Conservation (phyloP, 2,113 vertebrate genomes). For the Addax nasomaculatus region DNA sequence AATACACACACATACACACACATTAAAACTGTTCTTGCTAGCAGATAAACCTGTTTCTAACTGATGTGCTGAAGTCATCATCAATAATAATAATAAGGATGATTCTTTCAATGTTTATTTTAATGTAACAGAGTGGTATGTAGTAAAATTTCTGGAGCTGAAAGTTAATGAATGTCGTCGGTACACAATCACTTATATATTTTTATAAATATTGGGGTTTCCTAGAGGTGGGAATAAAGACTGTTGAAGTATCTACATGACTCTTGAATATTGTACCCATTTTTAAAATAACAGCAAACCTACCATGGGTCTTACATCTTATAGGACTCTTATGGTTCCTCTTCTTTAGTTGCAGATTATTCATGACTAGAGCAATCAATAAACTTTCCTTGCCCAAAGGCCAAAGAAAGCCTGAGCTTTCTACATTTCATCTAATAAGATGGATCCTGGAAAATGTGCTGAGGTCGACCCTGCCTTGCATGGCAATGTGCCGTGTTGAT, state of each 20-base stretch:
- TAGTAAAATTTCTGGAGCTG: not conserved
- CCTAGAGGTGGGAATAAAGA: not conserved
- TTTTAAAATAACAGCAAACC: not conserved
- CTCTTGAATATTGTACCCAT: not conserved
- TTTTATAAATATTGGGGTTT: not conserved
- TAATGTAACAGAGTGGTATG: not conserved
- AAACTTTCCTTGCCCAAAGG: constrained; percentile 58
- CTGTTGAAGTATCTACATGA: not conserved
- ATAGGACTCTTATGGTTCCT: constrained; percentile 39
- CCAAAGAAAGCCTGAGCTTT: constrained; percentile 37
- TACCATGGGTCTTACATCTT: not conserved
- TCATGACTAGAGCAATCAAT: constrained; percentile 66
- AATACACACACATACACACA: not conserved
- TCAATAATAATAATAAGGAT: not conserved
- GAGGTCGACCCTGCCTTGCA: not conserved
- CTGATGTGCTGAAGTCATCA: not conserved
- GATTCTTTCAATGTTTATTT: not conserved
- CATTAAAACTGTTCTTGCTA: not conserved
- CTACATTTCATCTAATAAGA: constrained; percentile 15
- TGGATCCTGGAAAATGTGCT: not conserved
- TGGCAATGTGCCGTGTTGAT: accelerated
- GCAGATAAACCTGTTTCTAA: not conserved
- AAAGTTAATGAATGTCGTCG: constrained; percentile 62
- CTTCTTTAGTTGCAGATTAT: constrained; percentile 62
- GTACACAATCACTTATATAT: constrained; percentile 27